phyloP scores from a whole-genome alignment of 64 coral and sea anemone genomes.

The Hydrozoanthus tunicans region DNA sequence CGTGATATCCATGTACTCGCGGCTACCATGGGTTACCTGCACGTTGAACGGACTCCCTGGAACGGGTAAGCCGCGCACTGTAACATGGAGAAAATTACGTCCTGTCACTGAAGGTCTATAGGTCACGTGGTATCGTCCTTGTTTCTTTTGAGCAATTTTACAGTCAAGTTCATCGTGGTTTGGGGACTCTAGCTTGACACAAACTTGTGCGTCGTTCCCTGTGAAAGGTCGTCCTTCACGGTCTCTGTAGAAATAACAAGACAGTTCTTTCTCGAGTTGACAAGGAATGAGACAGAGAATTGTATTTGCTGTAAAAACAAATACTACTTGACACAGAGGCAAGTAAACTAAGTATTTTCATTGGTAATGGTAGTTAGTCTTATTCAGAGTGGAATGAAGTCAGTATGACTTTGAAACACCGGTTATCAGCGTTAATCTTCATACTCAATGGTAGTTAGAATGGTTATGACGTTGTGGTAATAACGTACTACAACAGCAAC shows the following conservation, averaged over 20 bases:
- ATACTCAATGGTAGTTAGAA: no score
- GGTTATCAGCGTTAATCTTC: no score
- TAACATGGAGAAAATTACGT: slow-evolving; percentile 44
- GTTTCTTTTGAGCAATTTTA: slow-evolving; percentile 17
- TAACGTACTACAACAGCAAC: no score
- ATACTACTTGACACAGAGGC: no score
- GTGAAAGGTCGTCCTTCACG: slow-evolving; percentile 62
- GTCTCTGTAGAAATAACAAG: slow-evolving; percentile 40
- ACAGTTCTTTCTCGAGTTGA: neutral
- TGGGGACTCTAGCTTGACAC: slow-evolving; percentile 52
- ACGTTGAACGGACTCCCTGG: slow-evolving; percentile 60
- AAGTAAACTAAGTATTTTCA: no score
- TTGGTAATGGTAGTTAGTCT: no score
- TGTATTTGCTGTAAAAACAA: no score
- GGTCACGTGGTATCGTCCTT: slow-evolving; percentile 40
- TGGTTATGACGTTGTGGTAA: no score
- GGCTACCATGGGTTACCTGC: slow-evolving; percentile 18
- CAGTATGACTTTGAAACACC: no score
- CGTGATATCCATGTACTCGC: slow-evolving; percentile 35
- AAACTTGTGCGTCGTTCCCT: slow-evolving; percentile 29
- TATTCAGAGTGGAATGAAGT: no score
- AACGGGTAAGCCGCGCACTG: slow-evolving; percentile 49
- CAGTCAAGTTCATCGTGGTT: neutral
- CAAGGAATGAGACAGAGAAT: no score
- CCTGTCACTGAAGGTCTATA: slow-evolving; percentile 57